Base-by-base conservation (phyloP, 2,888 invertebrate genomes). In the Monoplex corrugatus region DNA sequence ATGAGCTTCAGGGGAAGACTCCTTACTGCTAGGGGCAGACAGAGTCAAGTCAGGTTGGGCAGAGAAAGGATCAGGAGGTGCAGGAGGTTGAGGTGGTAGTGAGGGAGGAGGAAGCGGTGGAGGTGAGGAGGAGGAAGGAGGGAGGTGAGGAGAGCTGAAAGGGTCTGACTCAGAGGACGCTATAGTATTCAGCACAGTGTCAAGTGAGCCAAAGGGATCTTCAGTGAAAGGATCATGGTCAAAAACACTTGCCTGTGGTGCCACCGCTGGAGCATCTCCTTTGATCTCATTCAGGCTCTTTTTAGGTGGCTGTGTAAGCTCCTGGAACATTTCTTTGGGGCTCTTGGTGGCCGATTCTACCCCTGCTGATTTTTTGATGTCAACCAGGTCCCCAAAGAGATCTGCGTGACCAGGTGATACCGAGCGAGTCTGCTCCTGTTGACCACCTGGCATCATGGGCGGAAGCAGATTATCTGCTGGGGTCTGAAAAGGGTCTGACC, bases 291-390 rank as follows among this genome's bases (percentile, higher is more conserved):
- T 94, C 88, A 95, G 89, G 44, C 93, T 91, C 90, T 92, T 94
- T 90, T 94, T 95, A 16, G 93, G 90, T 40, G 92, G 91, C 32
- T 92, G 68, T 75, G 89, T 91, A 40, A 92, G 63, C 38, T 93
- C 93, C 57, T 90, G 92, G 91, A 95, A 95, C 91, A 95, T 90
- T 38, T 94, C 93, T 88, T 94, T 94, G 23, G 94, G 94, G 40
- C 92, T 90, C 86, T 92, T 92, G 32, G 80, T 87, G 16, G 44
- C 72, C 80, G 88, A 45, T 28, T 63, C 45, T 0, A 80, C 28
- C 63, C 83, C 45, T 8, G 50, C 68, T 2, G 89, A 78, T 63
- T 87, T 89, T 57, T 87, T 93, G 43, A 94, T 93, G 87, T 91
- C 90, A 43, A 93, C 91, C 32, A 94, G 92, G 91, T 93, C 94